Evolutionary conservation across 2,797 vertebrate species (phyloP).

Genomic region (Tamandua tetradactyla): DNA sequence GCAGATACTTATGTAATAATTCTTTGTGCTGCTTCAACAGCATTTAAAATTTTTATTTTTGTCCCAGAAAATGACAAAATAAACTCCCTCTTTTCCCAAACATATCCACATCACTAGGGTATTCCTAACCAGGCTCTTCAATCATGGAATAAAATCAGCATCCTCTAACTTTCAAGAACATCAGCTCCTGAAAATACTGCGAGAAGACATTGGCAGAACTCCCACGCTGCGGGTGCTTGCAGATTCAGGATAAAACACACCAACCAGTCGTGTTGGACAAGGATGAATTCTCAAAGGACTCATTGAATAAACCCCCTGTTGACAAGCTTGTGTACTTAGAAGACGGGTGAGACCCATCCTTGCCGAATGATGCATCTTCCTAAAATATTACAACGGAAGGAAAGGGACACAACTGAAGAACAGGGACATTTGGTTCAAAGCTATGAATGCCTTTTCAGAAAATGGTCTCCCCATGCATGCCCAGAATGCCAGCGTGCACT

Average conservation of each 20-base stretch:
- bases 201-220: not conserved
- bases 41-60: slow-evolving; percentile 54
- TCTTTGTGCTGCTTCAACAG: not conserved
- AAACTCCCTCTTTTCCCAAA: slow-evolving; percentile 11
- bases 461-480: not conserved
- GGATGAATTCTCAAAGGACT: slow-evolving; percentile 42
- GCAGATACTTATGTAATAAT: not conserved
- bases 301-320: slow-evolving; percentile 19
- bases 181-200: not conserved
- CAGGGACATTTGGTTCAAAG: slow-evolving; percentile 1
- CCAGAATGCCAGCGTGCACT: slow-evolving; percentile 22
- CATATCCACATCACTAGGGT: not conserved
- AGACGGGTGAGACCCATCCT: not conserved
- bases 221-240: not conserved
- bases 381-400: slow-evolving; percentile 51
- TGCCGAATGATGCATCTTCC: slow-evolving; percentile 50
- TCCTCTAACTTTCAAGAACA: slow-evolving; percentile 33
- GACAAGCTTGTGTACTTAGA: not conserved
- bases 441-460: slow-evolving; percentile 35
- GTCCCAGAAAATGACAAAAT: slow-evolving; percentile 28
- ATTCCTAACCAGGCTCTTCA: not conserved
- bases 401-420: slow-evolving; percentile 38
- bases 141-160: not conserved
- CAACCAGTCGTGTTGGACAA: slow-evolving; percentile 23
- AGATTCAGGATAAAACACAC: slow-evolving; percentile 12